These are phyloP conservation scores for Scrobipalpa atriplicella DNA, from an alignment of 2,888 invertebrate species.

Conservation along the genomic window DNA sequence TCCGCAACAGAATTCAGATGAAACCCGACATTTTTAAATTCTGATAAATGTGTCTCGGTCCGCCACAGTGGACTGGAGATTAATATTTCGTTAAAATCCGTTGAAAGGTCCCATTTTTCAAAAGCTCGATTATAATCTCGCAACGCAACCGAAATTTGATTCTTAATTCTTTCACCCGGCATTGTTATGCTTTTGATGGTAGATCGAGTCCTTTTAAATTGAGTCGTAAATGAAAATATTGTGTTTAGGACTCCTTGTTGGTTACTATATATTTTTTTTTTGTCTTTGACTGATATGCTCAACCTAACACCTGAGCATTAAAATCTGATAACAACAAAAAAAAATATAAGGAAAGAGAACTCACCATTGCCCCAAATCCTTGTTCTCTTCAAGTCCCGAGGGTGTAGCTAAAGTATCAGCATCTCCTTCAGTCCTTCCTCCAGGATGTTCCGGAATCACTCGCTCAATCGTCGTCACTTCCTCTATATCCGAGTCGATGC, in stretches of 20 bases:
- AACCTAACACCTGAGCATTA: not conserved
- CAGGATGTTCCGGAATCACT: conserved; percentile 78
- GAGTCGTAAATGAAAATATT: no score
- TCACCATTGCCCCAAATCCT: conserved; percentile 77
- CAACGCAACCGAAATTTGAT: not conserved
- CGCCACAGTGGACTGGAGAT: not conserved
- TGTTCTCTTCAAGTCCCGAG: conserved; percentile 76
- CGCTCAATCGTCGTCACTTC: conserved; percentile 89
- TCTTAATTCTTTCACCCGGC: conserved; percentile 9
- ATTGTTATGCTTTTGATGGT: not conserved
- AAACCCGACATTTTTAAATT: conserved; percentile 26
- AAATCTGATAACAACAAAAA: no score
- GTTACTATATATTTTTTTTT: no score
- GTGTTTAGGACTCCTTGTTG: no score
- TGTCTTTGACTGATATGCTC: not conserved
- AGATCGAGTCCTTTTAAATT: no score
- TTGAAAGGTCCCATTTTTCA: conserved; percentile 22
- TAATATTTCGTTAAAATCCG: conserved; percentile 25
- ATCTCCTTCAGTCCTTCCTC: conserved; percentile 72
- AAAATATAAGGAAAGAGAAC: conserved; percentile 39
- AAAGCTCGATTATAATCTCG: conserved; percentile 15
- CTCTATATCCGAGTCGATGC: conserved; percentile 94
- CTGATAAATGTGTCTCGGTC: conserved; percentile 24
- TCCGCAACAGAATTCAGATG: conserved; percentile 18
- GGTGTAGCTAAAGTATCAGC: conserved; percentile 77